phyloP scores from a whole-genome alignment of 2,113 vertebrate genomes.

The Ammodytes marinus region DNA sequence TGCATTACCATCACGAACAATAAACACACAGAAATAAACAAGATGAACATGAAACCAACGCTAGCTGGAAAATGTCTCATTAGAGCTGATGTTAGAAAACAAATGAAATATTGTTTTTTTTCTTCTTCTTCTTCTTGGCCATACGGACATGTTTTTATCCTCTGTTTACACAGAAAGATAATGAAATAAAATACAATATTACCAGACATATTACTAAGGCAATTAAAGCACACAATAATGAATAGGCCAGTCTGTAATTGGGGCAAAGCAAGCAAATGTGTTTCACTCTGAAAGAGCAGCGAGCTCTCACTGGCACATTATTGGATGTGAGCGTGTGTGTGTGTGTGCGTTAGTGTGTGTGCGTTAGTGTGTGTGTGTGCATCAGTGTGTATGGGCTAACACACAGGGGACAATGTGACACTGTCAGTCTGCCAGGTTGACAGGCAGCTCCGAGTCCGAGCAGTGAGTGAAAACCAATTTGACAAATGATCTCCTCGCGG shows the following conservation, averaged over 20 bases:
- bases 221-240: slow-evolving; percentile 69
- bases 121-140: background rate
- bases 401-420: slow-evolving; percentile 90
- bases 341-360: slow-evolving; percentile 28
- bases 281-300: slow-evolving; percentile 45
- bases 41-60: slow-evolving; percentile 32
- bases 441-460: slow-evolving; percentile 84
- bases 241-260: slow-evolving; percentile 58
- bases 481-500: slow-evolving; percentile 84
- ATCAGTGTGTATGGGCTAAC: slow-evolving; percentile 60
- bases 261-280: slow-evolving; percentile 43
- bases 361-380: slow-evolving; percentile 3
- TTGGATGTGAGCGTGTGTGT: slow-evolving; percentile 23
- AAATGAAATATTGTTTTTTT: slow-evolving; percentile 45
- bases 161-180: slow-evolving; percentile 51
- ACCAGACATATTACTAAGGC: slow-evolving; percentile 56
- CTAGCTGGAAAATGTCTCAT: slow-evolving; percentile 26
- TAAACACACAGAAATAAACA: background rate
- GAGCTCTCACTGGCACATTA: slow-evolving; percentile 51
- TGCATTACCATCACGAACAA: slow-evolving; percentile 64
- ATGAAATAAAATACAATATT: slow-evolving; percentile 62
- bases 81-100: slow-evolving; percentile 24
- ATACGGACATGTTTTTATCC: slow-evolving; percentile 43
- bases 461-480: slow-evolving; percentile 88
- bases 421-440: slow-evolving; percentile 82